Conservation (phyloP, 2,888 invertebrate genomes). For the Gisinianus flammeolus region DNA sequence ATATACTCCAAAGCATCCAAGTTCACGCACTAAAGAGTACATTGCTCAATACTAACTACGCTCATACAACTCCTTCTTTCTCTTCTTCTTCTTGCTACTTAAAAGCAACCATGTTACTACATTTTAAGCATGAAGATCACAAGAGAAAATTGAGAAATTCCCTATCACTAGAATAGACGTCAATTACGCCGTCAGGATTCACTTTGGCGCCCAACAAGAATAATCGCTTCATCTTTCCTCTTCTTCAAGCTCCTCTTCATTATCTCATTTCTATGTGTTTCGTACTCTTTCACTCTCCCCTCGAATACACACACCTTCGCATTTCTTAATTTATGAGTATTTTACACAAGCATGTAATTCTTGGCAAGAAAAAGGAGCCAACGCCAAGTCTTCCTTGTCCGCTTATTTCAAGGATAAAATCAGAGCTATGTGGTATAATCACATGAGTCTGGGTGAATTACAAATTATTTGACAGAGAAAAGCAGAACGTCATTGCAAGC, state of each 20-base stretch:
- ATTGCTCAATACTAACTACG: constrained; percentile 2
- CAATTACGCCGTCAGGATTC: constrained; percentile 35
- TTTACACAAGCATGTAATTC: constrained; percentile 7
- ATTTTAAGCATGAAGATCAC: neutral
- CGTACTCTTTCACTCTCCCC: neutral
- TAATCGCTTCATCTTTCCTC: constrained; percentile 30
- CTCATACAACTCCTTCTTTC: no score
- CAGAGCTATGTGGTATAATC: constrained; percentile 42
- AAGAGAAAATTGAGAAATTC: constrained; percentile 40
- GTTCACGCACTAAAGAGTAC: constrained; percentile 7
- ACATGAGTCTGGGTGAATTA: constrained; percentile 53
- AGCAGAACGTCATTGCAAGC: constrained; percentile 27
- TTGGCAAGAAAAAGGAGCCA: neutral
- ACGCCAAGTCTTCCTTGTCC: neutral
- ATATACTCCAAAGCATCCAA: no score
- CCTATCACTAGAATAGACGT: constrained; percentile 27
- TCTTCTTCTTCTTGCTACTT: no score
- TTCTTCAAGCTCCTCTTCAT: constrained; percentile 7
- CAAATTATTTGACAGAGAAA: constrained; percentile 56
- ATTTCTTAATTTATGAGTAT: constrained; percentile 13
- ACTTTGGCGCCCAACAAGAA: constrained; percentile 27
- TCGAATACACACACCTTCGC: neutral
- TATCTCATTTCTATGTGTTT: neutral
- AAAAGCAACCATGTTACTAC: no score
- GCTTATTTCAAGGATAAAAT: constrained; percentile 1